phyloP scores from a whole-genome alignment of 2,888 invertebrate species.

The Chymomyza fuscimana region DNA sequence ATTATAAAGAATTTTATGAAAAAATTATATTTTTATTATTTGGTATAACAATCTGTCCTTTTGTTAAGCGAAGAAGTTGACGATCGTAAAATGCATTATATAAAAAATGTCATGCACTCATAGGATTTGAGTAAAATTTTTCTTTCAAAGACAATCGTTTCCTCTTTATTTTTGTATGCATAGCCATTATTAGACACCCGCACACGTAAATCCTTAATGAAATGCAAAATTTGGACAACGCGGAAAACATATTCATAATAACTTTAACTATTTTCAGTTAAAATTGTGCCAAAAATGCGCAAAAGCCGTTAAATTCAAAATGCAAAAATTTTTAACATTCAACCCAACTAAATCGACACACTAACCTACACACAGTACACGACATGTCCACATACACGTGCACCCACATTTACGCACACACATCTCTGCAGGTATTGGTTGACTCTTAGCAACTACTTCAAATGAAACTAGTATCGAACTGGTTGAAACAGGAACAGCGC shows the following conservation, averaged over 20 bases:
- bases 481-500: too few relatives aligned
- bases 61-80: too few relatives aligned
- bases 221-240: background rate
- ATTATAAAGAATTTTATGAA: too few relatives aligned
- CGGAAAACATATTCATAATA: constrained; percentile 17
- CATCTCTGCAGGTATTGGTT: too few relatives aligned
- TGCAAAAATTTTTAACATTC: background rate
- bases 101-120: background rate
- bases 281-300: background rate
- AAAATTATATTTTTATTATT: too few relatives aligned
- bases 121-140: background rate
- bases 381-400: background rate
- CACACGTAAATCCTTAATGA: background rate
- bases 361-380: background rate
- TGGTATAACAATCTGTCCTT: too few relatives aligned
- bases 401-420: background rate
- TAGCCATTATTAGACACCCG: background rate
- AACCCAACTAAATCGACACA: background rate
- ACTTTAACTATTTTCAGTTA: constrained; percentile 11
- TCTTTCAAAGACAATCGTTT: background rate
- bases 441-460: too few relatives aligned
- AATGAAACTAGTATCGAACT: too few relatives aligned
- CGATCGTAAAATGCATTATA: too few relatives aligned
- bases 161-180: background rate
- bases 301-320: background rate